Evolutionary conservation across 2,113 vertebrate genomes (phyloP).

Genomic region (mouse (Mus musculus)): DNA sequence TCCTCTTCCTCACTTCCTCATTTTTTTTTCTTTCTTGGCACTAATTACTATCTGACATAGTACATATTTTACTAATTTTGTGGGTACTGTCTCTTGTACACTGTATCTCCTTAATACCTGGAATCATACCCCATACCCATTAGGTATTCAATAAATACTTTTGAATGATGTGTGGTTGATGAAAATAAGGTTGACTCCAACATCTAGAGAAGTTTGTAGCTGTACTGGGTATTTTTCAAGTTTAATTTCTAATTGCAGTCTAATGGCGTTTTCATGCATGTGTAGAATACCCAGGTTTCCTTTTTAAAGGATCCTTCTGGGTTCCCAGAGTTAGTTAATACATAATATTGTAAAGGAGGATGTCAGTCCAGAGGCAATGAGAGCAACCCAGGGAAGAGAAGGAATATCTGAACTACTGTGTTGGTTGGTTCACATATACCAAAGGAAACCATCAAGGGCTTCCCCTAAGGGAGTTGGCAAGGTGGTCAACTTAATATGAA

Average conservation of each 20-base stretch:
- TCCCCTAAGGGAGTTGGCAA: too few relatives aligned
- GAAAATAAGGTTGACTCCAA: not conserved
- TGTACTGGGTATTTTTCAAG: not conserved
- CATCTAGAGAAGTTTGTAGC: not conserved
- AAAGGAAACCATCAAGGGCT: not conserved
- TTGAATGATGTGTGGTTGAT: not conserved
- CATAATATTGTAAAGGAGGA: not conserved
- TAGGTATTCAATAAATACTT: not conserved
- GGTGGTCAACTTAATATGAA: not conserved
- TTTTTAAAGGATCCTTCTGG: not conserved
- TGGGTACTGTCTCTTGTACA: slow-evolving; percentile 24
- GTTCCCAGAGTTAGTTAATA: slow-evolving; percentile 17
- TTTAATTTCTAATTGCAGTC: slow-evolving; percentile 51
- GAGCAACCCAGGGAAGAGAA: not conserved
- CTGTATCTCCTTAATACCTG: not conserved
- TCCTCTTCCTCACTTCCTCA: not conserved
- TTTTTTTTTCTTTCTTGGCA: not conserved
- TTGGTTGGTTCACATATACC: too few relatives aligned
- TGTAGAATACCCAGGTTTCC: not conserved
- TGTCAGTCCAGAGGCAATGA: not conserved
- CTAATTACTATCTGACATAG: slow-evolving; percentile 3
- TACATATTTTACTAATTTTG: slow-evolving; percentile 10
- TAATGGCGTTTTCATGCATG: not conserved
- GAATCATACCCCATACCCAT: not conserved
- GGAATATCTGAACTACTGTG: not conserved